Base-by-base conservation (phyloP, 2,113 vertebrate genomes). In the Mandrillus leucophaeus region DNA sequence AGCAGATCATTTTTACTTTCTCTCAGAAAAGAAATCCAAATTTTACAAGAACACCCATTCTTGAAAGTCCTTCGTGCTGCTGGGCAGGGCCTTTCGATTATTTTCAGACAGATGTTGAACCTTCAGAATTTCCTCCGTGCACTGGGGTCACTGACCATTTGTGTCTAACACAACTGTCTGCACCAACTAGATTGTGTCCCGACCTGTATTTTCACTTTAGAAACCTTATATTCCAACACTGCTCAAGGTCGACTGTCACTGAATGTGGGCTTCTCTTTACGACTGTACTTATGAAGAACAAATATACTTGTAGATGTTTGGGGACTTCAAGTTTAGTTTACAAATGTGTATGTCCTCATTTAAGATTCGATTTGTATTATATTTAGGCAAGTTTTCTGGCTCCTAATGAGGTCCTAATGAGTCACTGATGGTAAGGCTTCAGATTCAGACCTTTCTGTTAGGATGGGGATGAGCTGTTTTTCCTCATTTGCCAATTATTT, bases 181-280 rank as follows among this genome's bases (percentile, higher is more conserved):
- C 50, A 43, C 5, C 48, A 25, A 23, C 48, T 17, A 20, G 68
- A 30, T 0, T 17, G 25, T 6, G 32, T 40, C 48, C 70, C 40
- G 3, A n/a, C n/a, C 22, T 25, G 50, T 3, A 10, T n/a, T 40
- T 80, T 38, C 20, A 18, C 45, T 68, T 50, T 38, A 6, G 95
- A 84, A 72, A 88, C 9, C 20, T 45, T 10, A 25, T 22, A 23
- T 18, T 35, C 38, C 50, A 40, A 14, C 0, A 10, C 12, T 13
- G 57, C 91, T 78, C 57, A 2, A 50, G 80, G 50, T 9, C 3
- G 16, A 3, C 1, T 7, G 2, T 23, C 45, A 84, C 45, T 10
- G 27, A 22, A 30, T 0, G 22, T 0, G 13, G 45, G 76, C 25
- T 70, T 27, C 3, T 25, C 38, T 17, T n/a, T 32, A n/a, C 13